phyloP scores from a whole-genome alignment of 2,113 vertebrate genomes.

The Melanostigma gelatinosum region DNA sequence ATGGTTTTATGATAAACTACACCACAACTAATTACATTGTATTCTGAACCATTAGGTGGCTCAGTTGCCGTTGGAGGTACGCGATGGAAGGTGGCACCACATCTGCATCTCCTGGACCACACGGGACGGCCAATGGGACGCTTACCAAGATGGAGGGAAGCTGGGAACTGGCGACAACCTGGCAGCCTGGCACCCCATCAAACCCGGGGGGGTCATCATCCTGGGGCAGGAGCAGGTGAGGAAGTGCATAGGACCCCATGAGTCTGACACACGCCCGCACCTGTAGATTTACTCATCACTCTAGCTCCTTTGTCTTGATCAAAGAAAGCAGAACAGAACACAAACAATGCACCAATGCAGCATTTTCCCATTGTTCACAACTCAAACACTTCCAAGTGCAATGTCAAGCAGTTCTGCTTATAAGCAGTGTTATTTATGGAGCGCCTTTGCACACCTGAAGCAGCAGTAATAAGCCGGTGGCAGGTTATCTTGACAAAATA shows the following conservation, averaged over 20 bases:
- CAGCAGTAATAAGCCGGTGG: conserved; percentile 21
- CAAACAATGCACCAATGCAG: neutral
- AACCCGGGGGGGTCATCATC: conserved; percentile 94
- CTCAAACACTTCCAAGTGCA: conserved; percentile 4
- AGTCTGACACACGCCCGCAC: neutral
- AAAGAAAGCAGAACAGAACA: conserved; percentile 4
- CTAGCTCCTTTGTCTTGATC: neutral
- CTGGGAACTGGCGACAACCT: conserved; percentile 93
- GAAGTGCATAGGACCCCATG: neutral
- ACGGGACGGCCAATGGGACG: conserved; percentile 96
- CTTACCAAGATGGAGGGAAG: conserved; percentile 93
- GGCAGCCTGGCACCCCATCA: conserved; percentile 98
- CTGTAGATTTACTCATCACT: neutral
- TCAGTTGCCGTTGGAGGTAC: conserved; percentile 91
- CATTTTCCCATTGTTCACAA: conserved; percentile 1
- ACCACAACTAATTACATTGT: neutral
- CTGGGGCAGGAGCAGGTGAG: conserved; percentile 97
- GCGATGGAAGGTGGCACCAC: conserved; percentile 96
- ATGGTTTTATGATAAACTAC: neutral
- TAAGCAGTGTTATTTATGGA: conserved; percentile 18
- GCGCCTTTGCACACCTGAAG: conserved; percentile 5
- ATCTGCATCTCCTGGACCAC: conserved; percentile 97
- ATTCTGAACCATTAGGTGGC: conserved; percentile 84
- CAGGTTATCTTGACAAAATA: conserved; percentile 27
- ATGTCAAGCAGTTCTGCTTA: conserved; percentile 30